Conservation (phyloP, 2,888 invertebrate genomes). For the Oxycera nigricornis region DNA sequence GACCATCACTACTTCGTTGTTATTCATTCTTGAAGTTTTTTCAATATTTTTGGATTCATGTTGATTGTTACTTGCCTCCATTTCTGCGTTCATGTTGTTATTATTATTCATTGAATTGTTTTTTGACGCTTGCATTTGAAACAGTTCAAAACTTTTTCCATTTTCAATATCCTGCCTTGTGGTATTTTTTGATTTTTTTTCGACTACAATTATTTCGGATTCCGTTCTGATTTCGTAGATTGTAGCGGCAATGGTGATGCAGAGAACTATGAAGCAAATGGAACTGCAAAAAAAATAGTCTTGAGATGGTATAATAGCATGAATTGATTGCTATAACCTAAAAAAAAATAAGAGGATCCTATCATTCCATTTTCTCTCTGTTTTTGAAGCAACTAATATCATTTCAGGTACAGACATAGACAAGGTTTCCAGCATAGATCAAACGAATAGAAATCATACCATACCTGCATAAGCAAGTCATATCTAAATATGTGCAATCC, state of each 20-base stretch:
- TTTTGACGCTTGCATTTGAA: constrained; percentile 56
- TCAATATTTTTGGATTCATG: constrained; percentile 17
- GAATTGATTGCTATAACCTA: too few relatives aligned
- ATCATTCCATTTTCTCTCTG: too few relatives aligned
- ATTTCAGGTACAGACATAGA: too few relatives aligned
- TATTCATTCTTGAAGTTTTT: constrained; percentile 50
- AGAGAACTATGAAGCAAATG: constrained; percentile 61
- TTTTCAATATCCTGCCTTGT: constrained; percentile 41
- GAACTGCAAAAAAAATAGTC: constrained; percentile 62
- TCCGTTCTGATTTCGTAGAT: constrained; percentile 68
- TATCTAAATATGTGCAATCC: too few relatives aligned
- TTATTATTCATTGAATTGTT: constrained; percentile 49
- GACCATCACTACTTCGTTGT: constrained; percentile 58
- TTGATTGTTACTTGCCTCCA: constrained; percentile 17
- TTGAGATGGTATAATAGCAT: too few relatives aligned
- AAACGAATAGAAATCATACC: too few relatives aligned
- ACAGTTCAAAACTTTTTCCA: constrained; percentile 58
- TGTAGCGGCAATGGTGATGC: constrained; percentile 68
- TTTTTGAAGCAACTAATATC: too few relatives aligned
- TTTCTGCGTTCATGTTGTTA: constrained; percentile 45
- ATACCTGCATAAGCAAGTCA: too few relatives aligned
- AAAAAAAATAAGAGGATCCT: too few relatives aligned
- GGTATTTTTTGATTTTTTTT: constrained; percentile 20
- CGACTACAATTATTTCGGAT: constrained; percentile 8
- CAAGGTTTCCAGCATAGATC: too few relatives aligned